A percentile compares a stretch with the other conserved stretches of the same genome.
phyloP scores from a whole-genome alignment of 2,113 vertebrate species.

The Serinus canaria region DNA sequence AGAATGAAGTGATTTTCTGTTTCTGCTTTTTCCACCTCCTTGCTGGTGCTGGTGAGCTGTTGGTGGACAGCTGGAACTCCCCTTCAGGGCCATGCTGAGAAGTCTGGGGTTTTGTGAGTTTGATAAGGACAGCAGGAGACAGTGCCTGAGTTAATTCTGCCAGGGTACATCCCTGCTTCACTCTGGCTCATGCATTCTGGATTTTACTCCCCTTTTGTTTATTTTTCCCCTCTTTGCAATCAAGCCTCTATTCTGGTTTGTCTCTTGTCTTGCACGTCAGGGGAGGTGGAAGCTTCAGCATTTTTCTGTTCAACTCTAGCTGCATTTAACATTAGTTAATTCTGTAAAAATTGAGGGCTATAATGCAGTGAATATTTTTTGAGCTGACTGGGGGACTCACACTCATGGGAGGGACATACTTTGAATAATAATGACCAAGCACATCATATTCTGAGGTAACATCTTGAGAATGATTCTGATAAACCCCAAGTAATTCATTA shows the following conservation, averaged over 20 bases:
- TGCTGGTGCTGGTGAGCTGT: background rate
- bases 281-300: background rate
- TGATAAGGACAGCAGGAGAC: background rate
- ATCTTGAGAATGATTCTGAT: constrained; percentile 38
- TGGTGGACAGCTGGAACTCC: background rate
- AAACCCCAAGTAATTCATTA: constrained; percentile 52
- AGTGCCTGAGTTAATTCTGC: background rate
- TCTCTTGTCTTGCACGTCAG: background rate
- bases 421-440: constrained; percentile 46
- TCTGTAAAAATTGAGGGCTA: background rate
- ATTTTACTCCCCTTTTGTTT: background rate
- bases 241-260: background rate
- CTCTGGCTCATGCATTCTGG: background rate
- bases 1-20: background rate
- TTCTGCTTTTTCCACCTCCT: background rate
- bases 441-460: background rate
- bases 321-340: constrained; percentile 20
- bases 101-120: background rate
- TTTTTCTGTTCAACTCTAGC: background rate
- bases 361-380: constrained; percentile 36
- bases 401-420: constrained; percentile 17
- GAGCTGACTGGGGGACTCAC: background rate
- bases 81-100: background rate
- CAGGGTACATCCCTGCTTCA: background rate
- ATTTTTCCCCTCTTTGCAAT: background rate